Evolutionary conservation across 2,797 vertebrate genomes (phyloP).

Genomic region (Allochrocebus solatus): DNA sequence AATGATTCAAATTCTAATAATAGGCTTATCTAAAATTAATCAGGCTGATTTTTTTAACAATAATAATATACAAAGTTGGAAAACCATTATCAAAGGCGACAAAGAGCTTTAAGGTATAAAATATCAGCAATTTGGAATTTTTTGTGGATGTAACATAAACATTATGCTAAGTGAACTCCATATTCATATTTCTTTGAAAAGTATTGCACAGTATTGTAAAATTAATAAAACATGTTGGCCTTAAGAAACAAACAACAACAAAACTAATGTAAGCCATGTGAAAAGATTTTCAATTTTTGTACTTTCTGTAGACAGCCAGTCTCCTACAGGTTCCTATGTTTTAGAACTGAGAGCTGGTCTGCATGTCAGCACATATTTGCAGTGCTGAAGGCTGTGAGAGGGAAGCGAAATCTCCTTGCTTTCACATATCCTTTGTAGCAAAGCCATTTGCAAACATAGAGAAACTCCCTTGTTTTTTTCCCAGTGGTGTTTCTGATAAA

Average conservation of each 20-base stretch:
- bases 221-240: background rate
- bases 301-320: background rate
- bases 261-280: background rate
- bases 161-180: background rate
- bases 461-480: background rate
- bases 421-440: background rate
- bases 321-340: background rate
- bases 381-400: background rate
- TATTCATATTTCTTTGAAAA: background rate
- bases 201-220: background rate
- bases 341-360: background rate
- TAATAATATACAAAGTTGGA: background rate
- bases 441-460: conserved; percentile 11
- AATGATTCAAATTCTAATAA: too few species aligned
- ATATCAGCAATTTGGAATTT: background rate
- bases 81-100: background rate
- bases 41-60: background rate
- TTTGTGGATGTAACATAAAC: background rate
- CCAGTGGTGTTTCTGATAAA: background rate
- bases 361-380: background rate
- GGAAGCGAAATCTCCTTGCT: background rate
- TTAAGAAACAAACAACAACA: background rate
- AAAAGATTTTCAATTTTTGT: background rate
- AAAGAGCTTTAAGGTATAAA: background rate
- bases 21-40: background rate